Base-by-base conservation (phyloP, 2,797 vertebrate species). In the Syngnathus acus region DNA sequence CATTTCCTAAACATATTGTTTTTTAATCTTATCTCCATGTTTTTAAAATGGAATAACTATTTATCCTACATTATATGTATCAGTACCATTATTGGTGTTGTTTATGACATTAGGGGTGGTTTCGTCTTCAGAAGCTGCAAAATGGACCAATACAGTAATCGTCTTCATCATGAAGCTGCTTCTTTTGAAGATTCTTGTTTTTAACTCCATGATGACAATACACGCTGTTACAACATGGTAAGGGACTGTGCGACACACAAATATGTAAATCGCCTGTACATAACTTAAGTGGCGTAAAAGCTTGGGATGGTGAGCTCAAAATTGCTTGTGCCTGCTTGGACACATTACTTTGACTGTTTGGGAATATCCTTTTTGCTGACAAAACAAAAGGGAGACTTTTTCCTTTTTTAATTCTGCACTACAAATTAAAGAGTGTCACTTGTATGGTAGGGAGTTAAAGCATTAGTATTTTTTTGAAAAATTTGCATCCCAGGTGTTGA, bases 181-280 rank as follows among this genome's bases (percentile, higher is more conserved):
- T 42, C 71, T 92, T 57, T 57, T 90, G 47, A 92, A 93, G 80
- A 84, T 69, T 66, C 67, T 86, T 0, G 0, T 86, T 68, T 92
- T 92, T 64, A 87, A 93, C 71, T 64, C 84, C 23, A 66, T 92
- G 73, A 83, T 91, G 76, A 92, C 90, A 26, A 78, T 38, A 38
- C 76, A 82, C 16, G 74, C 76, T 42, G 80, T 90, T 65, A 84
- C 89, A 58, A 90, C 88, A 72, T 91, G 90, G 90, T 92, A 83
- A 88, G 85, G 23, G 37, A 62, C 10, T 23, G 39, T 60, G 5
- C 8, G 2, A 40, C 58, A 60, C 38, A n/a, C 19, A 60, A 11
- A 60, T 50, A 17, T 7, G 5, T 19, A n/a, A 50, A 14, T 37
- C 8, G 39, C 14, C 9, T 58, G 32, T 55, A 26, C 6, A 3